phyloP scores from a whole-genome alignment of 2,797 vertebrate species.

The Lacerta bilineata region DNA sequence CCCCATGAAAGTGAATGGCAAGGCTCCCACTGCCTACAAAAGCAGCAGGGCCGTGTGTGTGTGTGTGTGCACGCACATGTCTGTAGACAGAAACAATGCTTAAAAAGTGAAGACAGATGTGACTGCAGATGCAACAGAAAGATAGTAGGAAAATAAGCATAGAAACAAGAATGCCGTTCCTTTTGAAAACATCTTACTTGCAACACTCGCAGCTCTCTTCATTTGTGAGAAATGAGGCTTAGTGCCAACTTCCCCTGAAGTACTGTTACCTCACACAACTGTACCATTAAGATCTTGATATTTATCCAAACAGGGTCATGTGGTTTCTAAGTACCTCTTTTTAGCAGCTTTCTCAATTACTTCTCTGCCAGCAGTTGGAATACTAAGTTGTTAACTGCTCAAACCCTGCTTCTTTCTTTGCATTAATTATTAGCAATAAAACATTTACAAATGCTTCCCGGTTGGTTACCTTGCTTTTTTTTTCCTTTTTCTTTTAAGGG shows the following conservation, averaged over 20 bases:
- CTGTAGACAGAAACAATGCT: neutral
- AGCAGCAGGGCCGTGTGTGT: constrained; percentile 38
- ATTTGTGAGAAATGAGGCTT: constrained; percentile 75
- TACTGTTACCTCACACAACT: constrained; percentile 71
- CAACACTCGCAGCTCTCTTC: constrained; percentile 71
- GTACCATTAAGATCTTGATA: constrained; percentile 71
- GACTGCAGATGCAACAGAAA: constrained; percentile 41
- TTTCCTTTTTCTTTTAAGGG: too few species aligned
- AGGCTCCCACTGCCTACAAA: constrained; percentile 45
- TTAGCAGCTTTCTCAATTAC: constrained; percentile 62
- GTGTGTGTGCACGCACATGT: neutral
- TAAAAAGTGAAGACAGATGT: neutral
- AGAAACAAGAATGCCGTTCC: constrained; percentile 58
- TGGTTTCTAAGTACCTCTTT: constrained; percentile 74
- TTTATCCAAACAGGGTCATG: constrained; percentile 68
- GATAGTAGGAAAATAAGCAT: constrained; percentile 35
- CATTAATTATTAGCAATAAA: constrained; percentile 2
- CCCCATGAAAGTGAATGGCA: neutral
- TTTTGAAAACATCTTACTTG: constrained; percentile 64
- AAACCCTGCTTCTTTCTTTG: constrained; percentile 35
- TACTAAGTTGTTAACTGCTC: constrained; percentile 49
- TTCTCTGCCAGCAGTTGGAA: constrained; percentile 63
- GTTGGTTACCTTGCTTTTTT: constrained; percentile 5
- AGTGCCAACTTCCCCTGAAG: constrained; percentile 70
- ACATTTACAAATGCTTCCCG: constrained; percentile 28